Base-by-base conservation (phyloP, 2,888 invertebrate genomes). In the Drosophila greeni region DNA sequence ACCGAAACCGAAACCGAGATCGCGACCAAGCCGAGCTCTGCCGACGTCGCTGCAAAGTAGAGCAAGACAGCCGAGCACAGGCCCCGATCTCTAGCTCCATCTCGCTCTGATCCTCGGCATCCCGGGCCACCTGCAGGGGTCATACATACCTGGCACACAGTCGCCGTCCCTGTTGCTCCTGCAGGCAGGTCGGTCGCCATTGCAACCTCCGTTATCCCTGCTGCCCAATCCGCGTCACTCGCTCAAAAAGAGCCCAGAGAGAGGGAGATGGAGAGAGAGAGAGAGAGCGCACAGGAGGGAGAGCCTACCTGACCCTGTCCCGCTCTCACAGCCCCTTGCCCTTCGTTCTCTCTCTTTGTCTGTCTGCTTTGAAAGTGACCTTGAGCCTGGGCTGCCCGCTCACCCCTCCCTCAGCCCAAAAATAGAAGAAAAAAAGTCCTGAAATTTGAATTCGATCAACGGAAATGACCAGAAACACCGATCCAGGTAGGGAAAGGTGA, bases 101-200 rank as follows among this genome's bases (percentile, higher is more conserved):
- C 55, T 16, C 55, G 36, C 67, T 51, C 66, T 31, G 26, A 56
- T 58, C 66, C 75, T 75, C 64, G 59, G 18, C 8, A 3, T 36
- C 48, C 52, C 51, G 33, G 60, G 36, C 56, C 69, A 49, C 56
- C 56, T 68, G 58, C 49, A 36, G 48, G 37, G 23, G 40, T 24
- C 37, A 49, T 3, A 8, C 26, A 16, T 75, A 73, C 77, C 80
- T 77, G 74, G 53, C 62, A 18, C 12, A 31, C 31, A 18, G 14
- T 45, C 31, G 49, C 66, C 43, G 45, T 58, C 53, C 56, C 51
- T 48, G 29, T 51, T 42, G 53, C 48, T 40, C 54, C 29, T 51
- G 42, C 43, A 36, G 31, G 18, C 59, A 24, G 12, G 11, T 0
- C 23, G 52, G 58, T 58, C 58, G 58, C 58, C 58, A 58, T 58